These are phyloP conservation scores for Deilephila porcellus DNA, from an alignment of 2,888 invertebrate species.

Conservation along the genomic window DNA sequence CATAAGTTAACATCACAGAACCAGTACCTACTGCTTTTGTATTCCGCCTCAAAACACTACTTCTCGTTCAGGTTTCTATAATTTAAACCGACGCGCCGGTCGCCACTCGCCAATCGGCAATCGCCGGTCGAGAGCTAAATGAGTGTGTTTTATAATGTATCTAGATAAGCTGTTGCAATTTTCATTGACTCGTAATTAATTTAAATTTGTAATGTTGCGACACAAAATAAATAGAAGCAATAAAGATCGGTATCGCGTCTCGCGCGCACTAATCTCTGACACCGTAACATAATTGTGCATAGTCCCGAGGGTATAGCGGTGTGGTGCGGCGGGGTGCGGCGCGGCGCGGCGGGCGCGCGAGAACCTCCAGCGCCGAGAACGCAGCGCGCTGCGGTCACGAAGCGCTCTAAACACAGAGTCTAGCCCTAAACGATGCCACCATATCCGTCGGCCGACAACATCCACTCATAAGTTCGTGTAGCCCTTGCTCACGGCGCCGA, in stretches of 20 bases:
- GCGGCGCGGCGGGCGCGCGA: conserved; percentile 11
- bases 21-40: conserved; percentile 20
- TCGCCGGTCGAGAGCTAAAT: not conserved
- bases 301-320: conserved; percentile 70
- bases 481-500: conserved; percentile 53
- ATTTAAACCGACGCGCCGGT: not conserved
- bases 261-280: conserved; percentile 69
- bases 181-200: conserved; percentile 28
- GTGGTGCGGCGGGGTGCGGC: conserved; percentile 41
- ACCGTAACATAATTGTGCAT: conserved; percentile 76
- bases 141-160: conserved; percentile 20
- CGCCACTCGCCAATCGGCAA: not conserved
- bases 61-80: conserved; percentile 20
- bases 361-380: conserved; percentile 32
- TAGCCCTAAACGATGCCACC: conserved; percentile 79
- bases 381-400: conserved; percentile 73
- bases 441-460: conserved; percentile 73
- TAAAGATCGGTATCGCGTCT: conserved; percentile 62
- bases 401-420: conserved; percentile 76
- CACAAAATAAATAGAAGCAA: conserved; percentile 60
- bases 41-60: not conserved
- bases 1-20: conserved; percentile 27
- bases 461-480: conserved; percentile 66
- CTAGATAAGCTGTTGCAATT: conserved; percentile 25
- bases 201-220: conserved; percentile 40